Percentiles rank a stretch among this genome's conserved stretches.
These are phyloP conservation scores for Holothuria glaberrima DNA, from an alignment of 35 echinoderm and acorn worm species.

Conservation along the genomic window DNA sequence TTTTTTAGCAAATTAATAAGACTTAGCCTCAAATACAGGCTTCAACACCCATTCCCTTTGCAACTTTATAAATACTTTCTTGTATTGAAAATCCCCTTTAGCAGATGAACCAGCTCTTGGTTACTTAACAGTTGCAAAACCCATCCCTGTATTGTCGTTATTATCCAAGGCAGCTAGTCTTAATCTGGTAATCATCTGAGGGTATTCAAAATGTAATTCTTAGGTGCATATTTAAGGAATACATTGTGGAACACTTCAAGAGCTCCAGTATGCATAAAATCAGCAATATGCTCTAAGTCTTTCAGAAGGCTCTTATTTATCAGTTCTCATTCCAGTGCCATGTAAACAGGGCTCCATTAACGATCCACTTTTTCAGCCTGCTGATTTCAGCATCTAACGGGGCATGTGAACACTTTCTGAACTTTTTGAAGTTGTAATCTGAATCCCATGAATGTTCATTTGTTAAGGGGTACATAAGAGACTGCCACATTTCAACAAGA, in stretches of 20 bases:
- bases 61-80: too few species aligned
- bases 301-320: too few species aligned
- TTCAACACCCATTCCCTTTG: too few species aligned
- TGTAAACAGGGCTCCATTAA: neutral
- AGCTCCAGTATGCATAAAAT: neutral
- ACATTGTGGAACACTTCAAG: conserved; percentile 51
- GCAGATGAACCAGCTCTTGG: conserved; percentile 6
- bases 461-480: neutral
- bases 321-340: neutral
- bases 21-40: neutral
- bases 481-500: conserved; percentile 20
- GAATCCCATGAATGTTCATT: neutral
- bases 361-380: neutral
- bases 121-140: neutral
- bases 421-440: neutral
- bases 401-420: neutral
- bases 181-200: neutral
- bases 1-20: neutral
- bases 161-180: conserved; percentile 33
- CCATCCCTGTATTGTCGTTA: conserved; percentile 27
- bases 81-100: too few species aligned
- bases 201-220: neutral
- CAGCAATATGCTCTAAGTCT: neutral
- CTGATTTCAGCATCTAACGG: neutral
- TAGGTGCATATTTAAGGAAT: conserved; percentile 43